Evolutionary conservation across 2,888 invertebrate species (phyloP), one percentile per base, ranked within the genome.

Genomic region (Clitarchus hookeri): DNA sequence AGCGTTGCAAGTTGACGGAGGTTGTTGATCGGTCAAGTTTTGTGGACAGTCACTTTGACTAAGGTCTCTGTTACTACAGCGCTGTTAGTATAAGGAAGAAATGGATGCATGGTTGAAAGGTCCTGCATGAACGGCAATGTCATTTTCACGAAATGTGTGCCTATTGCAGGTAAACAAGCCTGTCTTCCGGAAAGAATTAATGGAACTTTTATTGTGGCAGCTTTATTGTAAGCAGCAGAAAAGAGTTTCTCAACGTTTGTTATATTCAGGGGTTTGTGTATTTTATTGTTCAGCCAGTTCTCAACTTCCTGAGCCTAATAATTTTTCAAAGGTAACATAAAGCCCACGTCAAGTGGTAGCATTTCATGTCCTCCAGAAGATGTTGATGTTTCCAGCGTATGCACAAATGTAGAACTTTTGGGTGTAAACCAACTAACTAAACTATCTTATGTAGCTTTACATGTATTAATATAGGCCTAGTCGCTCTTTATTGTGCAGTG

Each of bases 311-410:
- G 77, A 0, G 36, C 23, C 9, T 85, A 53, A 11, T n/a, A 80
- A 16, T 6, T 65, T 65, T 65, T 6, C 16, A 65, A 23, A 65
- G 12, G 65, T 65, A 65, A 19, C 65, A 88, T 88, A 83, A 88
- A 88, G 12, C 87, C 84, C 19, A 26, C 80, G 0, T 85, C 48
- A 0, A 85, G 53, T 16, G 84, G 78, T n/a, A 84, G 79, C 84
- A 86, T 44, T 26, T 85, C 48, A 53, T 77, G n/a, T n/a, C n/a
- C n/a, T n/a, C n/a, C n/a, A n/a, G n/a, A n/a, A n/a, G n/a, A n/a
- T n/a, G n/a, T n/a, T n/a, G n/a, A n/a, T n/a, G n/a, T n/a, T n/a
- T n/a, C n/a, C n/a, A n/a, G n/a, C n/a, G n/a, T n/a, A n/a, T n/a
- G n/a, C n/a, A n/a, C n/a, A n/a, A n/a, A n/a, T n/a, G n/a, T n/a